Base-by-base conservation (phyloP, 2,888 invertebrate species). In the Papilio gigon region DNA sequence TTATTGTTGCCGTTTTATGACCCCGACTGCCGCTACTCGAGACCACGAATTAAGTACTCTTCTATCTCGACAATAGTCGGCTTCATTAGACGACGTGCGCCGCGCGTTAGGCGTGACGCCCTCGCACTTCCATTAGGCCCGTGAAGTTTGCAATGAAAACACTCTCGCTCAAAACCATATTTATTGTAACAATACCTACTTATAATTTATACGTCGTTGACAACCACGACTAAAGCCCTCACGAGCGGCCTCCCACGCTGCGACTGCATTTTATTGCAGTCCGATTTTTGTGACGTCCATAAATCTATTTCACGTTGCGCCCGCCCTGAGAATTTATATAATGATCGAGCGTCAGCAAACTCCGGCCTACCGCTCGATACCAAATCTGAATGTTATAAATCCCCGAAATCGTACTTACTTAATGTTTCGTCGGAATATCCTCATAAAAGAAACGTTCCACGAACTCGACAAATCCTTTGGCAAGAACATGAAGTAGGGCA, bases 401-500 rank as follows among this genome's bases (percentile, higher is more conserved):
- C 86, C 86, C 86, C 84, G 79, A 86, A 88, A 85, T 84, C 86
- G 83, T 88, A 86, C 85, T 85, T 86, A 86, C 86, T 86, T 88
- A 87, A 86, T 62, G 44, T 83, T 85, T 84, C 82, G 80, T 77
- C 80, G 80, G 80, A 84, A 86, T 86, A 84, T 87, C 85, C 87
- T 87, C 89, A 87, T 88, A 89, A 89, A 89, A 87, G 87, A 87
- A 89, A 88, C 86, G 88, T 86, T 87, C 85, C 86, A 87, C 85
- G 86, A 86, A 85, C 85, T 86, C 88, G 86, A 89, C 90, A 90
- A 90, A 90, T 90, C 89, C 89, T 88, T 88, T 87, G 88, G 88
- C 89, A 88, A 87, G 88, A 89, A 88, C 89, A 89, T 85, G 88
- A 86, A 88, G 88, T 89, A 86, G 87, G 88, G 88, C 88, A 90